Conservation (phyloP, 2,113 vertebrate genomes). For the Rhegmatorhina hoffmannsi region DNA sequence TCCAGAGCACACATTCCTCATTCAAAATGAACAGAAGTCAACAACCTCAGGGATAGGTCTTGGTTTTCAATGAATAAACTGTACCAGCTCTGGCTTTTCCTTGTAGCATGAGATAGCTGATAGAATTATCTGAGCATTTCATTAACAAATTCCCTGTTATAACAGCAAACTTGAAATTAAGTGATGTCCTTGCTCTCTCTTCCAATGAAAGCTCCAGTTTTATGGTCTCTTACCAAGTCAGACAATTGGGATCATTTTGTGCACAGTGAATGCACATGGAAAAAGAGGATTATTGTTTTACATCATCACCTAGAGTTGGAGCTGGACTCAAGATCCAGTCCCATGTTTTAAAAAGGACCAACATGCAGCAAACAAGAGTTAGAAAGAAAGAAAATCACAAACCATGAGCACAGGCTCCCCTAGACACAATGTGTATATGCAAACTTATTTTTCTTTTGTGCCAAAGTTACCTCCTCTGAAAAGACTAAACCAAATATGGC, state of each 20-base stretch:
- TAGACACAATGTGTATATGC: neutral
- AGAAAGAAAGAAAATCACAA: neutral
- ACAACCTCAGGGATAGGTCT: neutral
- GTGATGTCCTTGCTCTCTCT: neutral
- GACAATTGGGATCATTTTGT: neutral
- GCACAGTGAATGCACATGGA: neutral
- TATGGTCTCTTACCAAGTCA: neutral
- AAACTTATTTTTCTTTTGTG: slow-evolving; percentile 1
- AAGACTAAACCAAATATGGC: neutral
- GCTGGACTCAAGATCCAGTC: neutral
- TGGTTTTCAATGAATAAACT: neutral
- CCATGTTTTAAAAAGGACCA: neutral
- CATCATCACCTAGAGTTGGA: neutral
- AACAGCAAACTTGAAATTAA: neutral
- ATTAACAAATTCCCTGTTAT: neutral
- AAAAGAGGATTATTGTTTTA: neutral
- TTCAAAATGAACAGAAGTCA: neutral
- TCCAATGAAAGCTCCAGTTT: neutral
- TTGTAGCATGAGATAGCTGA: neutral
- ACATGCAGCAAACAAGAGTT: neutral
- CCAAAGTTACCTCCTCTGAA: neutral
- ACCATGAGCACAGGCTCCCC: neutral
- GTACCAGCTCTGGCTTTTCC: neutral
- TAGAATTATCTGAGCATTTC: neutral
- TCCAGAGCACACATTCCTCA: neutral